Conservation (phyloP, 35 echinoderm and acorn worm species). For the Lytechinus pictus region DNA sequence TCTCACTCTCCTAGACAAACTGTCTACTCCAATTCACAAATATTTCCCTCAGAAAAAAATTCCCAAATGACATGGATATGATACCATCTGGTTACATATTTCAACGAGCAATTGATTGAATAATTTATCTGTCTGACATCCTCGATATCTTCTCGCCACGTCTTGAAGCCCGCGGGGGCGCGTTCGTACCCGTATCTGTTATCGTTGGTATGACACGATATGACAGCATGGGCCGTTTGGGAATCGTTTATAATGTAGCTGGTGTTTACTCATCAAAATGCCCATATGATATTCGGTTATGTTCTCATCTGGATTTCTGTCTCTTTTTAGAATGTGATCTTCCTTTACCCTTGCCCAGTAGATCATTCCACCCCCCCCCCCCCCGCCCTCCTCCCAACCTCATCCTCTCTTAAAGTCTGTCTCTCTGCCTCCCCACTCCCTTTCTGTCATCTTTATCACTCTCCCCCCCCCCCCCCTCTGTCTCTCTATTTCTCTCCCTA, state of each 20-base stretch:
- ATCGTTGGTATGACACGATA: neutral
- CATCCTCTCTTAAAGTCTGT: neutral
- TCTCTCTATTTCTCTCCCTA: neutral
- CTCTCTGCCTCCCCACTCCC: neutral
- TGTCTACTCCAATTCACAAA: neutral
- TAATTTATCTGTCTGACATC: neutral
- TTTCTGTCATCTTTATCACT: neutral
- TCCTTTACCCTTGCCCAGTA: too few species aligned
- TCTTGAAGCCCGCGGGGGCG: neutral
- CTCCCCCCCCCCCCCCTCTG: too few species aligned
- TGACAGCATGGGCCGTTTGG: neutral
- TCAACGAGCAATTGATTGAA: neutral
- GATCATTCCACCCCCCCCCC: too few species aligned
- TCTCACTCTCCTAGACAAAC: neutral
- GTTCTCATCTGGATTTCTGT: neutral
- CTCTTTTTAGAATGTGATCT: neutral
- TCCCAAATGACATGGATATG: neutral
- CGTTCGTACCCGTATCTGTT: neutral
- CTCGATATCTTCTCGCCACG: neutral
- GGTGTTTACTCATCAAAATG: neutral
- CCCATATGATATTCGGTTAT: neutral
- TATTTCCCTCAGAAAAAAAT: neutral
- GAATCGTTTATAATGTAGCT: neutral
- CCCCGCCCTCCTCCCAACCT: too few species aligned
- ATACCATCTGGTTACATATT: constrained; percentile 5